Base-by-base conservation (phyloP, 2,113 vertebrate species). In the cat (Felis catus) region DNA sequence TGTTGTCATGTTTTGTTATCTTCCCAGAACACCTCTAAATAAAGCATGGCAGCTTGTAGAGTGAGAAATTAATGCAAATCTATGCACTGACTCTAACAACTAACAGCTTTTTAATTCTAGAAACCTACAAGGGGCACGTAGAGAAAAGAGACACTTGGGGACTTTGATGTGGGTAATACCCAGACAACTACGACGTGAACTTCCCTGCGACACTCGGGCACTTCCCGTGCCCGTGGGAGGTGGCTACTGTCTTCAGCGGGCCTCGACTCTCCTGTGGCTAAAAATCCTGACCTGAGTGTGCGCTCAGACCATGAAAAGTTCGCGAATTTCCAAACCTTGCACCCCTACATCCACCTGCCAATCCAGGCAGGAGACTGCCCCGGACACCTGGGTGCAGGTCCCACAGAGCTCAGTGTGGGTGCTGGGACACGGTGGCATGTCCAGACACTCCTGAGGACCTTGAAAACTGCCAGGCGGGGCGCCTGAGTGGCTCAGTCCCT, bases 121-220 rank as follows among this genome's bases (percentile, higher is more conserved):
- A 33, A 4, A 13, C 33, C 25, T 0, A 3, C 18, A 11, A 39
- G 13, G 73, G 8, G 11, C 9, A 12, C 15, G 2, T 0, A 0
- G 53, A 8, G n/a, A 14, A 58, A 45, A 7, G 31, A 7, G 2
- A 53, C 21, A 9, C 21, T 5, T 15, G 0, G 10, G 61, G 66
- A 15, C 70, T 66, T 2, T 1, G 18, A 23, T 4, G 45, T 39
- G 45, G 45, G 6, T 0, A 21, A 2, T 1, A 13, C 0, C 39
- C 78, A 14, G 39, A 61, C 23, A 1, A 31, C 85, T 0, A 0
- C 55, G 1, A 0, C 0, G 2, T 31, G 31, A 61, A 6, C 4
- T 0, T 31, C 19, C n/a, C 3, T 1, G 19, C 0, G 53, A 51
- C 55, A 0, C 21, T 1, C 0, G 3, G 53, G 27, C 9, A 0